These are phyloP conservation scores for Heptranchias perlo DNA, from an alignment of 2,113 vertebrate species.

Conservation along the genomic window DNA sequence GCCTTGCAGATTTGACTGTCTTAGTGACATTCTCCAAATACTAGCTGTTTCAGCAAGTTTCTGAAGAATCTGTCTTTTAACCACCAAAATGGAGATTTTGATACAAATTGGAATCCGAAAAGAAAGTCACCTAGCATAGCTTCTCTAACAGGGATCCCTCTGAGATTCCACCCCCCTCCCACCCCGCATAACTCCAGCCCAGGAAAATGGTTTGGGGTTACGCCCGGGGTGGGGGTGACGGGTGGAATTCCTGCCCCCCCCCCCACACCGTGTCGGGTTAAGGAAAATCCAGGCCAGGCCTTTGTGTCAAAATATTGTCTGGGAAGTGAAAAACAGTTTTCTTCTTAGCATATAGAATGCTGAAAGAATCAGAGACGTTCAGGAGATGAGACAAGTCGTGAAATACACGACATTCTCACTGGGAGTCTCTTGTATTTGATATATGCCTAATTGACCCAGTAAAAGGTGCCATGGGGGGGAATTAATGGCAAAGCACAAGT, in stretches of 20 bases:
- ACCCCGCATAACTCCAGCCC: too few species aligned
- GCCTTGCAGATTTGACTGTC: not conserved
- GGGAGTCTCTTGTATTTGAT: not conserved
- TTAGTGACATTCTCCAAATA: not conserved
- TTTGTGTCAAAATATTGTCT: not conserved
- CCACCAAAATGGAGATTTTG: not conserved
- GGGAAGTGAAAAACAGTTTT: not conserved
- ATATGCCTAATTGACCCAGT: not conserved
- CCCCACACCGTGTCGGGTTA: too few species aligned
- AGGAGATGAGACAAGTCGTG: not conserved
- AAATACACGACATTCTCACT: not conserved
- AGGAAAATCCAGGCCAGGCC: not conserved
- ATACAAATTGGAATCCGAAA: not conserved
- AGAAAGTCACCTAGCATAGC: not conserved
- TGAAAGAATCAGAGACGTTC: not conserved
- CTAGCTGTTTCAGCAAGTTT: not conserved
- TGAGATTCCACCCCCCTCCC: not conserved
- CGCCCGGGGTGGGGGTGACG: not conserved
- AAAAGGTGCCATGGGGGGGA: not conserved
- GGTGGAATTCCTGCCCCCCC: too few species aligned
- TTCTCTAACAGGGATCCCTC: too few species aligned
- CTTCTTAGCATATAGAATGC: not conserved
- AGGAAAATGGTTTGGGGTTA: not conserved
- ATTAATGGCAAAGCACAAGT: not conserved
- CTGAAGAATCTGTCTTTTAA: not conserved